phyloP scores from a whole-genome alignment of 2,888 invertebrate genomes.

The Electrophaes corylata region DNA sequence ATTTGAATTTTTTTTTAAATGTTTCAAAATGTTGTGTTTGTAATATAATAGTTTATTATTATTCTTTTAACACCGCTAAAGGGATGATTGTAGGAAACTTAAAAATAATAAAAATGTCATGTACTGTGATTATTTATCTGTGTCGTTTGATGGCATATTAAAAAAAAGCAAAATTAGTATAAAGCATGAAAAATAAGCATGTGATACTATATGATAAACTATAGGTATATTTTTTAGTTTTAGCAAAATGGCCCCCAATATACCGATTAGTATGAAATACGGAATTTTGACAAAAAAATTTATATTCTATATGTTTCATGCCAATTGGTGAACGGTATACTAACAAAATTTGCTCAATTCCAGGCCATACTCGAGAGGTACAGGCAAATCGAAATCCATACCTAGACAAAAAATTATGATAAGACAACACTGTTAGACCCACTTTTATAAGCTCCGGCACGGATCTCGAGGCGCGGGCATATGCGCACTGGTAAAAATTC shows the following conservation, averaged over 20 bases:
- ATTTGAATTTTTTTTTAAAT: no score
- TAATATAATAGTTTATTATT: no score
- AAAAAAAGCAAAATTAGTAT: conserved; percentile 1
- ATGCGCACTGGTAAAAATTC: no score
- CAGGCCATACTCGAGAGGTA: conserved; percentile 75
- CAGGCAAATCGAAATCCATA: conserved; percentile 72
- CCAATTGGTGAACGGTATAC: conserved; percentile 59
- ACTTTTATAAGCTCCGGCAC: not conserved
- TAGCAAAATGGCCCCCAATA: conserved; percentile 30
- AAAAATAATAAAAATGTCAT: no score
- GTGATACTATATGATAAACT: not conserved
- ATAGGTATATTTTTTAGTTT: not conserved
- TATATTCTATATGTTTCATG: conserved; percentile 49
- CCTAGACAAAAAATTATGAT: conserved; percentile 54
- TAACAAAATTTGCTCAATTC: conserved; percentile 77
- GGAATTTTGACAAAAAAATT: conserved; percentile 38
- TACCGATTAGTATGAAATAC: conserved; percentile 60
- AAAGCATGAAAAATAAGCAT: not conserved
- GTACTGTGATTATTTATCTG: not conserved
- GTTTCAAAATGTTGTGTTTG: no score
- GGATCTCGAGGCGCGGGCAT: no score
- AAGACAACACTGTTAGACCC: conserved; percentile 22
- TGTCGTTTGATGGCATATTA: not conserved
- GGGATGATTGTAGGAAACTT: no score
- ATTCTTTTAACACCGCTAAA: no score